Base-by-base conservation (phyloP, 2,113 vertebrate species). In the Oenanthe oenanthe region DNA sequence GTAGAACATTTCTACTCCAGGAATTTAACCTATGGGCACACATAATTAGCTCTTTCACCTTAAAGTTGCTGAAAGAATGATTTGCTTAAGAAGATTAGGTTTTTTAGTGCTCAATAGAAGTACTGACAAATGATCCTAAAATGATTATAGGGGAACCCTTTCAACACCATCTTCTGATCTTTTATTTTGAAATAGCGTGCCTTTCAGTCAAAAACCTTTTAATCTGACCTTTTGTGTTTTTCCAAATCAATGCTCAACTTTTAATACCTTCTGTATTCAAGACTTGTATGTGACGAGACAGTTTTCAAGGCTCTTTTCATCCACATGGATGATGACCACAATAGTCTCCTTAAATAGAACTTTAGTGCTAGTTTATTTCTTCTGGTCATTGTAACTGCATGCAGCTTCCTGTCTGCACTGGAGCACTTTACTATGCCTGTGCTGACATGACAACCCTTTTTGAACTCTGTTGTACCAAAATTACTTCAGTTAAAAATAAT, bases 61-160 rank as follows among this genome's bases (percentile, higher is more conserved):
- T 96, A 85, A 91, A 96, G 94, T 92, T 97, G 75, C 56, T 88
- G 91, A 95, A 96, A 96, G 96, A 98, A 97, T 91, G 95, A 98
- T 97, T 97, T 97, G 85, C 94, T 97, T 98, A 97, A 97, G 97
- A 97, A 98, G 97, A 98, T 98, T 98, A 98, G 42, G 96, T 74
- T 79, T 91, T 96, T 97, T 95, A 97, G 91, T 81, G 88, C 80
- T 97, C 97, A 95, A 96, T 82, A 96, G 96, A 96, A 95, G 95
- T 93, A 96, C 91, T 96, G 97, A 98, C 97, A 98, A 97, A 83
- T 93, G 96, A 96, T 83, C 94, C 96, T 95, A 89, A 97, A 98
- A 97, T 98, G 97, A 97, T 92, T 96, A 95, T 92, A 96, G 95
- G 95, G 95, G 96, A 98, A 88, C 89, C 95, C 96, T 80, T 93